phyloP scores from a whole-genome alignment of 2,113 vertebrate species.

The Sinocyclocheilus maitianheensis region DNA sequence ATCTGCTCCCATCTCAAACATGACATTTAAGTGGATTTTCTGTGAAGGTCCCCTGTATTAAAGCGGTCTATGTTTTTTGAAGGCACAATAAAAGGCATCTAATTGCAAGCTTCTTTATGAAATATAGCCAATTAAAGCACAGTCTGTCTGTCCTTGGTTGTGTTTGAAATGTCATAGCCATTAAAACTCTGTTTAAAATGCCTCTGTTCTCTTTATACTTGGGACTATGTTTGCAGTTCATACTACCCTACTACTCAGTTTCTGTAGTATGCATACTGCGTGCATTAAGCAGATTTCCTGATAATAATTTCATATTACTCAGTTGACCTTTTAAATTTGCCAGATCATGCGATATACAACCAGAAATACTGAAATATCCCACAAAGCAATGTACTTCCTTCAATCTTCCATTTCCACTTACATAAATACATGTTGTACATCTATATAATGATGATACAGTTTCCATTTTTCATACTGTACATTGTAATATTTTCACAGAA shows the following conservation, averaged over 20 bases:
- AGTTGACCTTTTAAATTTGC: too few relatives aligned
- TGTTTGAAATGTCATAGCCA: conserved; percentile 62
- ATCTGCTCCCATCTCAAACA: conserved; percentile 66
- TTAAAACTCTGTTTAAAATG: conserved; percentile 69
- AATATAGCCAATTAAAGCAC: conserved; percentile 69
- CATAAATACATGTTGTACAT: too few relatives aligned
- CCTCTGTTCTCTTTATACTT: conserved; percentile 17
- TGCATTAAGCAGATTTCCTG: too few relatives aligned
- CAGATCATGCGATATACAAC: too few relatives aligned
- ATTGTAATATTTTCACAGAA: not conserved
- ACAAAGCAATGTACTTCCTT: too few relatives aligned
- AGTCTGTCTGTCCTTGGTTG: conserved; percentile 61
- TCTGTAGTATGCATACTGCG: not conserved
- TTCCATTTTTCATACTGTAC: not conserved
- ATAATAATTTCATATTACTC: too few relatives aligned
- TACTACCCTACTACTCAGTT: not conserved
- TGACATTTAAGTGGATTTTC: conserved; percentile 67
- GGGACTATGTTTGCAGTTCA: not conserved
- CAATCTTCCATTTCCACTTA: too few relatives aligned
- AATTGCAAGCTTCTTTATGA: conserved; percentile 46
- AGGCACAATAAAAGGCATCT: conserved; percentile 62
- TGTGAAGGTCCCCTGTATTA: conserved; percentile 69
- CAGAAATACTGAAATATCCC: too few relatives aligned
- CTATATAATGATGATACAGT: too few relatives aligned
- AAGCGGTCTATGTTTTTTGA: conserved; percentile 57